Base-by-base conservation (phyloP, 1,140 invertebrate genomes). In the Zaprionus capensis region DNA sequence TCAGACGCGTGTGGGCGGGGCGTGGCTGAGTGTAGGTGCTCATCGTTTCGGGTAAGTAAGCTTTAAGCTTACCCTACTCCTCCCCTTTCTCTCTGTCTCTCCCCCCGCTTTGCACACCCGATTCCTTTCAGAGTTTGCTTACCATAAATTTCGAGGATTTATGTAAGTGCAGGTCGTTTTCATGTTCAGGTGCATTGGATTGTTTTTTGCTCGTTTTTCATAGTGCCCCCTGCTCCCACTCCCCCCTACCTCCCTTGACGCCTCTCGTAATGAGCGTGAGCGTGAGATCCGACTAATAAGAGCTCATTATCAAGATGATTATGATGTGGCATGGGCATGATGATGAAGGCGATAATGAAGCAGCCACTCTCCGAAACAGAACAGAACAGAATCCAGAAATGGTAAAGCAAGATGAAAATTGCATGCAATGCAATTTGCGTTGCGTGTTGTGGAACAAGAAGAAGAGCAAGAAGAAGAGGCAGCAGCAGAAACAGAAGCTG, bases 401-500 rank as follows among this genome's bases (percentile, higher is more conserved):
- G 71, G 38, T 51, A 58, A 82, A 59, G 62, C 71, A 71, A 76
- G 71, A 46, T 46, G 72, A 77, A 80, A 81, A 85, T 77, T 81
- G 81, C 81, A 84, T 81, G 81, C 77, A 53, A 80, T 65, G 65
- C 65, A 66, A 76, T 80, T 79, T 74, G 70, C 62, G 56, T 69
- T 67, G 56, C 64, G 55, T 67, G 63, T 14, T 57, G 20, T 26
- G 36, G 11, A 49, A 24, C 24, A 58, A 28, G 28, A 44, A 20
- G 17, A 12, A n/a, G n/a, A 62, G 9, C n/a, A 9, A 31, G 28
- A 31, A 31, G 28, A 7, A 9, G 15, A n/a, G 5, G 38, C 17
- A 46, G 41, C 17, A 56, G 49, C 34, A 44, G 7, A 56, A n/a
- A 7, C 46, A 66, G 5, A 61, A 69, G 24, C 46, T 34, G 41